Conservation (phyloP, 1,140 invertebrate species). For the Helicoverpa armigera region DNA sequence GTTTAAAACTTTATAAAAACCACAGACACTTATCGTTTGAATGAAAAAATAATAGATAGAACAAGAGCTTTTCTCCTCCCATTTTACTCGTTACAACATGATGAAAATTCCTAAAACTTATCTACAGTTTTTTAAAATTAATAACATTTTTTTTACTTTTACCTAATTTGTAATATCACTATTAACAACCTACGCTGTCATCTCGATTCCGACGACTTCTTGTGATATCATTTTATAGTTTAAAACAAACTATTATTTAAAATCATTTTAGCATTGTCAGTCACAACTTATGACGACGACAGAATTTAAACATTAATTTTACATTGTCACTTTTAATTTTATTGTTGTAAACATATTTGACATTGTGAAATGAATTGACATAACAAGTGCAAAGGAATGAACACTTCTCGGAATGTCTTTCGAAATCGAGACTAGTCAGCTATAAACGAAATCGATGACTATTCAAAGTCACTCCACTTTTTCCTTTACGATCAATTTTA, state of each 20-base stretch:
- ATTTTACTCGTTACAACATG: conserved; percentile 74
- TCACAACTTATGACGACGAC: neutral
- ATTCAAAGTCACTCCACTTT: conserved; percentile 64
- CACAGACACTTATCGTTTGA: conserved; percentile 29
- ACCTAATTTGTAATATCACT: conserved; percentile 85
- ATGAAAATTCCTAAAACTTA: conserved; percentile 82
- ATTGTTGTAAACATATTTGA: neutral
- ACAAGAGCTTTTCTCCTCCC: conserved; percentile 61
- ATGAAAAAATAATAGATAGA: conserved; percentile 55
- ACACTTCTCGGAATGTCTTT: conserved; percentile 13
- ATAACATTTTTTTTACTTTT: conserved; percentile 81
- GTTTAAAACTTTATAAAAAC: conserved; percentile 38
- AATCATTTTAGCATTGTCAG: neutral
- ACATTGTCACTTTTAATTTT: conserved; percentile 4
- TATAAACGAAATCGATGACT: conserved; percentile 73
- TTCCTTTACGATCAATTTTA: conserved; percentile 61
- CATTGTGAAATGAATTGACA: conserved; percentile 24
- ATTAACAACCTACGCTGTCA: conserved; percentile 83
- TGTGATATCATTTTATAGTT: conserved; percentile 20
- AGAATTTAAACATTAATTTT: conserved; percentile 5
- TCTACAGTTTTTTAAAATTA: conserved; percentile 80
- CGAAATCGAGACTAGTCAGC: conserved; percentile 78
- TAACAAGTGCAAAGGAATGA: conserved; percentile 45
- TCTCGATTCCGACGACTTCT: conserved; percentile 73
- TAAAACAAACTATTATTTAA: neutral